Evolutionary conservation across 1,140 invertebrate genomes (phyloP).

Genomic region (Cataglyphis hispanica): DNA sequence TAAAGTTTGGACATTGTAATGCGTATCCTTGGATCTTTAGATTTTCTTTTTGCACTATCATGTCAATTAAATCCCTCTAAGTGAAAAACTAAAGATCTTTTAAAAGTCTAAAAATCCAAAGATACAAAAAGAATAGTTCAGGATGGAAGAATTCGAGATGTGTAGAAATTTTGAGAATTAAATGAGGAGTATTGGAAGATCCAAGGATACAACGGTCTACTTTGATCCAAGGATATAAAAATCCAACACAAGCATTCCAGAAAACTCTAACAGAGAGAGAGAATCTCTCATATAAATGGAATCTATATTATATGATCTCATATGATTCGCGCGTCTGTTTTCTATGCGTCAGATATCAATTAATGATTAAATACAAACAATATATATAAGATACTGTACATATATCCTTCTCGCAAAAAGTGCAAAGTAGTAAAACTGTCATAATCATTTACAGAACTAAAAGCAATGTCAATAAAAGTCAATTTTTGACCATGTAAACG

Average conservation of each 20-base stretch:
- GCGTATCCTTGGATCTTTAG: slow-evolving; percentile 24
- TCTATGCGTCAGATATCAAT: slow-evolving; percentile 20
- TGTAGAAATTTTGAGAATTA: background rate
- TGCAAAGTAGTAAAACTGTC: slow-evolving; percentile 41
- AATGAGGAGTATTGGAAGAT: background rate
- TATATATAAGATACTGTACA: slow-evolving; percentile 22
- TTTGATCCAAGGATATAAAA: slow-evolving; percentile 31
- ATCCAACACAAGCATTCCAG: background rate
- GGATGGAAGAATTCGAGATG: slow-evolving; percentile 6
- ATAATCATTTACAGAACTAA: slow-evolving; percentile 30
- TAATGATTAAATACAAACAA: slow-evolving; percentile 47
- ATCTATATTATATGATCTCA: slow-evolving; percentile 2
- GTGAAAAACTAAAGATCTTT: background rate
- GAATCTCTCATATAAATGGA: slow-evolving; percentile 6
- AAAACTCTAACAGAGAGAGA: background rate
- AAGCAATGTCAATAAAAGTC: slow-evolving; percentile 25
- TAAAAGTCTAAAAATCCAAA: slow-evolving; percentile 12
- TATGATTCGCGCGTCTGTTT: slow-evolving; percentile 3
- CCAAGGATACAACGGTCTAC: slow-evolving; percentile 4
- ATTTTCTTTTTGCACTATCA: background rate
- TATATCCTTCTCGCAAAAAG: slow-evolving; percentile 18
- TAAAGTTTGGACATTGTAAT: background rate
- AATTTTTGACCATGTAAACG: background rate
- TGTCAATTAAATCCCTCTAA: background rate
- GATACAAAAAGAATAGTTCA: background rate